A percentile compares a stretch with the other conserved stretches of the same genome.
These are phyloP conservation scores for Fistularia commersonii DNA, from an alignment of 2,797 vertebrate species.

Conservation along the genomic window DNA sequence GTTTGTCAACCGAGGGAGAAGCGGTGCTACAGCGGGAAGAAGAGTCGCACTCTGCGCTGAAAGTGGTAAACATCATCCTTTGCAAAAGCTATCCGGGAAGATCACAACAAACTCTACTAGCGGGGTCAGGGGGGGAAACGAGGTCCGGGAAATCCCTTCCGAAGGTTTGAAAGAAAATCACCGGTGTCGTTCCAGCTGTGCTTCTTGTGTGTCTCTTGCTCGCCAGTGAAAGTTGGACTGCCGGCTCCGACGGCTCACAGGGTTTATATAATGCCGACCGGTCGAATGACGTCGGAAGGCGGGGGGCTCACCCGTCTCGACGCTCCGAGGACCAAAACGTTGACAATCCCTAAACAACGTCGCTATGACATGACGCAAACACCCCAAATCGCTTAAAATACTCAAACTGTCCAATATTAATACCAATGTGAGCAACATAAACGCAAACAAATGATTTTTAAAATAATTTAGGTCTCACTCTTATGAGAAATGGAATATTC, in stretches of 20 bases:
- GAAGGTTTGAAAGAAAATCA: slow-evolving; percentile 14
- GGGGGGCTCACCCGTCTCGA: slow-evolving; percentile 5
- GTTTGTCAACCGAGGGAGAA: slow-evolving; percentile 85
- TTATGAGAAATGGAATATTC: slow-evolving; percentile 62
- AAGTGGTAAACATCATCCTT: slow-evolving; percentile 86
- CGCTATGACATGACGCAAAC: accelerated
- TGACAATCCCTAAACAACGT: not conserved
- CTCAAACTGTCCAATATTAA: not conserved
- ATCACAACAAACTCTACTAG: slow-evolving; percentile 26
- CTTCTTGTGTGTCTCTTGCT: not conserved
- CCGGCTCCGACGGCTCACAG: slow-evolving; percentile 4
- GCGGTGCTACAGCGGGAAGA: slow-evolving; percentile 95
- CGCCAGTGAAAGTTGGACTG: slow-evolving; percentile 60
- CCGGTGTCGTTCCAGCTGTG: slow-evolving; percentile 1
- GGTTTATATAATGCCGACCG: slow-evolving; percentile 42
- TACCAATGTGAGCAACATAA: too few relatives aligned
- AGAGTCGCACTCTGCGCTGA: slow-evolving; percentile 85
- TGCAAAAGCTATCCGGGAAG: slow-evolving; percentile 7
- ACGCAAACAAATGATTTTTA: not conserved
- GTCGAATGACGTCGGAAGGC: slow-evolving; percentile 38
- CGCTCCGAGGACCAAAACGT: not conserved
- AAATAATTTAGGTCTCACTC: slow-evolving; percentile 1
- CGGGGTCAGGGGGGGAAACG: not conserved
- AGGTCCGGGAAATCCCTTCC: slow-evolving; percentile 32
- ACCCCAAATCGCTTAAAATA: not conserved